Evolutionary conservation across 2,888 invertebrate species (phyloP).

Genomic region (Morpho deidamia): DNA sequence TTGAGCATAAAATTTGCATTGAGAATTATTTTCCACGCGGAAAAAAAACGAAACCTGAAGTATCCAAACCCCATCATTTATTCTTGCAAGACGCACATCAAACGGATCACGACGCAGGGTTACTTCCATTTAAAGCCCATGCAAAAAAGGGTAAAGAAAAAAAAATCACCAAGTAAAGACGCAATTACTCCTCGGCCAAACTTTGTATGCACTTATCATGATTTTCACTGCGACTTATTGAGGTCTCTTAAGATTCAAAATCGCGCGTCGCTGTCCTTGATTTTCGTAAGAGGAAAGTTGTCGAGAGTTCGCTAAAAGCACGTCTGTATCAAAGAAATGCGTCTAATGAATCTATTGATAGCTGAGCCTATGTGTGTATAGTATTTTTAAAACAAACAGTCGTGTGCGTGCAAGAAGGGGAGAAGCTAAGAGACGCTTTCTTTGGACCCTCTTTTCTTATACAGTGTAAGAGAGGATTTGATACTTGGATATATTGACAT

Average conservation of each 20-base stretch:
- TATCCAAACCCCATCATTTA: slow-evolving; percentile 20
- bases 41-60: slow-evolving; percentile 1
- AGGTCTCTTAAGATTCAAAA: slow-evolving; percentile 34
- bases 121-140: slow-evolving; percentile 46
- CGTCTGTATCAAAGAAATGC: slow-evolving; percentile 72
- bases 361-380: slow-evolving; percentile 52
- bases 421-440: slow-evolving; percentile 72
- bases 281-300: slow-evolving; percentile 34
- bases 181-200: slow-evolving; percentile 63
- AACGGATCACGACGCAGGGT: slow-evolving; percentile 36
- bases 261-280: slow-evolving; percentile 23
- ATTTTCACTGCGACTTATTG: slow-evolving; percentile 11
- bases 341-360: slow-evolving; percentile 77
- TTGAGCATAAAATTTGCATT: too few species aligned
- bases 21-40: neutral
- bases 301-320: slow-evolving; percentile 62
- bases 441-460: slow-evolving; percentile 72
- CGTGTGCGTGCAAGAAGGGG: slow-evolving; percentile 64
- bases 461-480: slow-evolving; percentile 27
- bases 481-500: too few species aligned
- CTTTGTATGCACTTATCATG: slow-evolving; percentile 23
- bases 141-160: slow-evolving; percentile 45
- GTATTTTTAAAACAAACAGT: slow-evolving; percentile 57
- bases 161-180: slow-evolving; percentile 65
- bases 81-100: slow-evolving; percentile 50